A percentile compares a stretch with the other conserved stretches of the same genome.
These are phyloP conservation scores for Oplegnathus fasciatus DNA, from an alignment of 2,113 vertebrate species.

Conservation along the genomic window DNA sequence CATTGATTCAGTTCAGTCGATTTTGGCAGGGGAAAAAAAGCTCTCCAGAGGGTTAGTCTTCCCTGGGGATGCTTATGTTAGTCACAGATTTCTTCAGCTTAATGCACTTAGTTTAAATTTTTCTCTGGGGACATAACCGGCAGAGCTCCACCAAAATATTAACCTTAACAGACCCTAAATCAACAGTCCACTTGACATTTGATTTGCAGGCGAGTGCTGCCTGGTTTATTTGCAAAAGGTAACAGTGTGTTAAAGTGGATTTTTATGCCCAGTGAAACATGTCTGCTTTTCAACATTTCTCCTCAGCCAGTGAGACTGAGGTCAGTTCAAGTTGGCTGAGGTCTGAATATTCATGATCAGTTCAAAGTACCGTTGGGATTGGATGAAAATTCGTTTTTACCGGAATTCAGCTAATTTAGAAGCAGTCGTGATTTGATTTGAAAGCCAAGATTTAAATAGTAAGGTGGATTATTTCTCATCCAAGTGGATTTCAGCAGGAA, in stretches of 20 bases:
- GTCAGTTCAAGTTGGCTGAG: slow-evolving; percentile 46
- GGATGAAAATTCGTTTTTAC: not conserved
- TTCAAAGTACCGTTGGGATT: slow-evolving; percentile 34
- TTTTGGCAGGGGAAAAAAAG: slow-evolving; percentile 31
- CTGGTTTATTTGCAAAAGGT: slow-evolving; percentile 55
- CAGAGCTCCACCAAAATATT: slow-evolving; percentile 21
- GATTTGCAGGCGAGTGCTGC: slow-evolving; percentile 19
- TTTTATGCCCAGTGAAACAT: slow-evolving; percentile 64
- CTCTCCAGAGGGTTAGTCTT: slow-evolving; percentile 10
- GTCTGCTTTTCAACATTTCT: slow-evolving; percentile 53
- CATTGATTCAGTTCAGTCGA: slow-evolving; percentile 57
- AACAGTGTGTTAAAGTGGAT: slow-evolving; percentile 68
- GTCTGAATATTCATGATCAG: slow-evolving; percentile 62
- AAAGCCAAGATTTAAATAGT: slow-evolving; percentile 48
- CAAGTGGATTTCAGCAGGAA: slow-evolving; percentile 24
- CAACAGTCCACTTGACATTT: slow-evolving; percentile 28
- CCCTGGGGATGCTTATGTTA: slow-evolving; percentile 11
- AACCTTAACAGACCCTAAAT: slow-evolving; percentile 38
- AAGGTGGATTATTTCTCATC: slow-evolving; percentile 48
- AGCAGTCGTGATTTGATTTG: slow-evolving; percentile 40
- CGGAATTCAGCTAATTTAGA: slow-evolving; percentile 28
- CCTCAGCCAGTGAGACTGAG: slow-evolving; percentile 41
- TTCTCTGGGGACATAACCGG: slow-evolving; percentile 21
- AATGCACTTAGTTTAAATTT: slow-evolving; percentile 41
- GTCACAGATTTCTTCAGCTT: slow-evolving; percentile 41